phyloP scores from a whole-genome alignment of 2,113 vertebrate genomes.

The Gallinago paraguaiae region DNA sequence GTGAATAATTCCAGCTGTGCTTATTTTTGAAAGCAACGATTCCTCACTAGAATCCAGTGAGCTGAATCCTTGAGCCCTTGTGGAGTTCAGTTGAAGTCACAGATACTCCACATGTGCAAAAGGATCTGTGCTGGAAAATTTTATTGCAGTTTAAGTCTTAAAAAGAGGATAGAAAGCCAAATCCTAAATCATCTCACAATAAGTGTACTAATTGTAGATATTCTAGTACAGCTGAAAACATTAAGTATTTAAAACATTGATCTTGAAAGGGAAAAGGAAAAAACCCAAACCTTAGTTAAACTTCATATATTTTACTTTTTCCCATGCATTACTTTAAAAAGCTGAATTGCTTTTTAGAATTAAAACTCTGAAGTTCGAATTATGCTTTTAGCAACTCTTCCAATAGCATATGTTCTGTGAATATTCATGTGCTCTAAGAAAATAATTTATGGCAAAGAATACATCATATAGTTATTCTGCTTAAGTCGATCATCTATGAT shows the following conservation, averaged over 20 bases:
- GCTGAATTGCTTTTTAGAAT: slow-evolving; percentile 7
- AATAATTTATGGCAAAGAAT: neutral
- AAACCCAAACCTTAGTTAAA: neutral
- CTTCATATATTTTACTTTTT: neutral
- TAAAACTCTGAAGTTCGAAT: neutral
- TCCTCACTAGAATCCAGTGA: neutral
- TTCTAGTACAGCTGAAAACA: neutral
- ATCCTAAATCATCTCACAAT: neutral
- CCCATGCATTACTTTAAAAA: neutral
- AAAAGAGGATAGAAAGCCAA: neutral
- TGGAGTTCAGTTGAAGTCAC: neutral
- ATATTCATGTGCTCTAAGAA: slow-evolving; percentile 40
- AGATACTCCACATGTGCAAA: neutral
- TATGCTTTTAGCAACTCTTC: neutral
- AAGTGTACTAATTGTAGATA: neutral
- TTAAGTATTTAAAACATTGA: neutral
- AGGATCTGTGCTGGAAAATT: neutral
- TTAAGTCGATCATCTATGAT: neutral
- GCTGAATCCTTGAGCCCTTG: neutral
- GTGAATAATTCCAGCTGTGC: slow-evolving; percentile 62
- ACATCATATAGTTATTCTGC: neutral
- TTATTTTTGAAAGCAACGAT: neutral
- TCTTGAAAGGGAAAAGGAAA: neutral
- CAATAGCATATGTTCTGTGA: neutral
- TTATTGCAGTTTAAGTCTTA: neutral